Base-by-base conservation (phyloP, 2,888 invertebrate genomes). In the Acrobasis suavella region DNA sequence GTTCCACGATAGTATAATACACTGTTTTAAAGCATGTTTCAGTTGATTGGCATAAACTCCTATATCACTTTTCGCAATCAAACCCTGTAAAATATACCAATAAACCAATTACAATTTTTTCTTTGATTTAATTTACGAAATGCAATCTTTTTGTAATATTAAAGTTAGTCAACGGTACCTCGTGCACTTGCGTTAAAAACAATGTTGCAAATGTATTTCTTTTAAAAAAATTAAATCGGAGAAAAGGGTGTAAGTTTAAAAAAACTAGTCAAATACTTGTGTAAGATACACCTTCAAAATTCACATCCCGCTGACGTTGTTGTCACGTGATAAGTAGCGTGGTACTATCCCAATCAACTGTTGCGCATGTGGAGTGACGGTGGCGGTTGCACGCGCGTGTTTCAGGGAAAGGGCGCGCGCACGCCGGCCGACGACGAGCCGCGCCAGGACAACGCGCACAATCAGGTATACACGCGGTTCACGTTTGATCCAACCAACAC, bases 401-500 rank as follows among this genome's bases (percentile, higher is more conserved):
- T 90, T 74, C 91, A 91, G 91, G 90, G 90, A 70, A 90, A 90
- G 77, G 88, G 86, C 61, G 86, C 86, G 82, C 85, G 88, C 63
- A 82, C 87, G 62, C 86, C 88, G 74, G 83, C 81, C 58, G 86
- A 84, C n/a, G 88, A 84, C 66, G 84, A 80, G 55, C 87, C 82
- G 22, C 22, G 22, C 2, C 22, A 22, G 22, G 86, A 84, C n/a
- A 87, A 83, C 66, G 84, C 80, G 55, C 87, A 82, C 65, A 92
- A 80, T 65, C 72, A 64, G 58, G 83, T 79, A 38, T 71, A 67
- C 51, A 65, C 72, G 51, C 74, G 22, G 2, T n/a, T n/a, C n/a
- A n/a, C n/a, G n/a, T n/a, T n/a, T n/a, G n/a, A 22, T 22, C 22
- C 3, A 2, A 22, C 22, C 22, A 2, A 17, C 52, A 52, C 52